Evolutionary conservation across 1,140 invertebrate species (phyloP).

Genomic region (Hydropsyche tenuis): DNA sequence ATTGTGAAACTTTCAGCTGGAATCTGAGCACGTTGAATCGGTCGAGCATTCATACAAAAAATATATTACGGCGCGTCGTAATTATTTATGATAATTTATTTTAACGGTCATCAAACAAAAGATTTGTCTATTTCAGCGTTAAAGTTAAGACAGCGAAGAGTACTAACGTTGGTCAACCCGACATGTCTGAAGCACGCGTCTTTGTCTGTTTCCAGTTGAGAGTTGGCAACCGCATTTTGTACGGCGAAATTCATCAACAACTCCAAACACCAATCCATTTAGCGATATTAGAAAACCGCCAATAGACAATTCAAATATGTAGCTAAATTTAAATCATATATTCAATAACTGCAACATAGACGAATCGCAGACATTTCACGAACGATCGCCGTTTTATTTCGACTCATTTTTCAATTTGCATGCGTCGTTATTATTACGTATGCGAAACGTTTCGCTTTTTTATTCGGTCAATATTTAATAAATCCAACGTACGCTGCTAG

Average conservation of each 20-base stretch:
- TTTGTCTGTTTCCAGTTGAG: not conserved
- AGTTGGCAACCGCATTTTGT: not conserved
- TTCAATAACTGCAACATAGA: too few species aligned
- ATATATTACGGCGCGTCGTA: not conserved
- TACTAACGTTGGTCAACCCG: conserved; percentile 5
- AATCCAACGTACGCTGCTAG: not conserved
- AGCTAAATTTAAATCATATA: too few species aligned
- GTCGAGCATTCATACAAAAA: not conserved
- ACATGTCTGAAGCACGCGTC: not conserved
- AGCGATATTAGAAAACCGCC: too few species aligned
- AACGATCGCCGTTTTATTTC: too few species aligned
- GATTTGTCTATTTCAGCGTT: not conserved
- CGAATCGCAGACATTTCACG: too few species aligned
- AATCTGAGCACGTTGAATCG: not conserved
- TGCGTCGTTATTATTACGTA: too few species aligned
- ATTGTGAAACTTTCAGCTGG: not conserved
- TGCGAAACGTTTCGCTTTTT: too few species aligned
- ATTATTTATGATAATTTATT: not conserved
- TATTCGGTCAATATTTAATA: too few species aligned
- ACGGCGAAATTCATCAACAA: not conserved
- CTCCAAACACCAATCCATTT: too few species aligned
- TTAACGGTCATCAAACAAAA: not conserved
- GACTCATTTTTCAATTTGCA: too few species aligned
- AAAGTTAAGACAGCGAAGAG: not conserved
- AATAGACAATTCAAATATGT: too few species aligned